Evolutionary conservation across 2,888 invertebrate species (phyloP).

Genomic region (Pelosia muscerda): DNA sequence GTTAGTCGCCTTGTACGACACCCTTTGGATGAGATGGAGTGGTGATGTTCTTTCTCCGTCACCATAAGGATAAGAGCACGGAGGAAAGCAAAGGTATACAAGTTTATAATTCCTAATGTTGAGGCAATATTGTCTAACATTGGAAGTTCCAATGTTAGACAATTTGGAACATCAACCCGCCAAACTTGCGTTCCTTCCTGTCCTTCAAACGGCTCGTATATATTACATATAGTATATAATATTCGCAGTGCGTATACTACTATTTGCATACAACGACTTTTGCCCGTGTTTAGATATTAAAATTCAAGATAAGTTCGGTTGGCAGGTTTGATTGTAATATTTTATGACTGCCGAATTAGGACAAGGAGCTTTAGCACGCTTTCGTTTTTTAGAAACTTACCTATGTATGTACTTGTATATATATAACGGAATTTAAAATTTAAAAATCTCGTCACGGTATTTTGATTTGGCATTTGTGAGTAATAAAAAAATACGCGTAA

Average conservation of each 20-base stretch:
- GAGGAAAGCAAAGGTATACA: conserved; percentile 15
- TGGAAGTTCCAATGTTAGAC: too few relatives aligned
- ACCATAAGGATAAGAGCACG: too few relatives aligned
- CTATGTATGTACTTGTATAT: neutral
- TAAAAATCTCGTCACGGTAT: too few relatives aligned
- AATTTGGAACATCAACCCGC: conserved; percentile 22
- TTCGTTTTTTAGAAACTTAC: neutral
- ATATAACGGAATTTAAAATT: too few relatives aligned
- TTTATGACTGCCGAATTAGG: neutral
- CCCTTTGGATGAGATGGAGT: too few relatives aligned
- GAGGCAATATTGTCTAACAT: conserved; percentile 20
- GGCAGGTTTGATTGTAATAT: neutral
- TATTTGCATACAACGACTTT: conserved; percentile 34
- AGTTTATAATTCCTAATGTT: conserved; percentile 19
- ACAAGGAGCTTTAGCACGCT: neutral
- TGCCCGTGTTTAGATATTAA: conserved; percentile 6
- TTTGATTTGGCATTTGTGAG: too few relatives aligned
- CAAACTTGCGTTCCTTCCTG: conserved; percentile 23
- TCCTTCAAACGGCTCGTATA: conserved; percentile 8
- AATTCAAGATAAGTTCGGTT: neutral
- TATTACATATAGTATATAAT: conserved; percentile 5
- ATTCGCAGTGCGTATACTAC: conserved; percentile 23
- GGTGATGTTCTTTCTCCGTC: too few relatives aligned
- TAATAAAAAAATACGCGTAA: too few relatives aligned
- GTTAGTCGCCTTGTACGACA: too few relatives aligned